Evolutionary conservation across 2,113 vertebrate species (phyloP).

Genomic region (Puffinus mauretanicus): DNA sequence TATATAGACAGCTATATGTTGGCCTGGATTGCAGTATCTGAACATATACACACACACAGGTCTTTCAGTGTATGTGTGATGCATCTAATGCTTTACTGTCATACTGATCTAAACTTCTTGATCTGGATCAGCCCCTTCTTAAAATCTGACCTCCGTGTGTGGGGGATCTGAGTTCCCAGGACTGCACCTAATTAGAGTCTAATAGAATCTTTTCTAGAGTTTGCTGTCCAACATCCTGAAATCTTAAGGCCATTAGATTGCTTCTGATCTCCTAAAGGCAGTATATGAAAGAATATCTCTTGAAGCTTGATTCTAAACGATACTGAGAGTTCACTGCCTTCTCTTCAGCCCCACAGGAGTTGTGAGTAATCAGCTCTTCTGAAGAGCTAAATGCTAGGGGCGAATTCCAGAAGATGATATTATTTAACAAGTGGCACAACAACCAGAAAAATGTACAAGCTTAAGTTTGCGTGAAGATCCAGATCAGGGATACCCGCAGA

Average conservation of each 20-base stretch:
- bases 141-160: background rate
- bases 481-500: background rate
- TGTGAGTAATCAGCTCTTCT: background rate
- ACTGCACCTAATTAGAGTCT: background rate
- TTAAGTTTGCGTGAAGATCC: background rate
- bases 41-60: background rate
- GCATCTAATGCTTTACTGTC: background rate
- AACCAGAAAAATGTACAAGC: background rate
- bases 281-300: background rate
- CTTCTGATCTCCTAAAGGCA: background rate
- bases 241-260: background rate
- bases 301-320: background rate
- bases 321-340: background rate
- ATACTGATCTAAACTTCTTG: background rate
- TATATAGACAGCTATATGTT: background rate
- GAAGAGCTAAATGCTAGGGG: background rate
- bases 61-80: background rate
- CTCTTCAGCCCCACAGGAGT: background rate
- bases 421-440: background rate
- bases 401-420: background rate
- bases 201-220: background rate
- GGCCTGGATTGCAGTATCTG: background rate
- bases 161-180: background rate
- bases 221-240: background rate
- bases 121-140: background rate